These are phyloP conservation scores for Chymomyza procnemis DNA, from an alignment of 2,888 invertebrate species.

Conservation along the genomic window DNA sequence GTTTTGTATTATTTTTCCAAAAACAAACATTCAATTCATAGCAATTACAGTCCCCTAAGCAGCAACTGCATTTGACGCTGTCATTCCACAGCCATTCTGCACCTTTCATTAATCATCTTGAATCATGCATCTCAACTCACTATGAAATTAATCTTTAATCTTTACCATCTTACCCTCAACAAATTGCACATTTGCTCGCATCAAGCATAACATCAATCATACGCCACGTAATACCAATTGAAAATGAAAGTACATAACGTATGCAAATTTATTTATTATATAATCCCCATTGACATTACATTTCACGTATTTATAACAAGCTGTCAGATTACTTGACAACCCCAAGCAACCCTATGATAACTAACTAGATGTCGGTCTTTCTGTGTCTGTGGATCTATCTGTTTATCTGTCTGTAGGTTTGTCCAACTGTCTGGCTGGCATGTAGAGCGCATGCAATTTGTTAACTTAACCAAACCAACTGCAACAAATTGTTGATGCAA, in stretches of 20 bases:
- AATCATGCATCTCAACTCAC: background rate
- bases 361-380: too few species aligned
- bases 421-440: conserved; percentile 6
- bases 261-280: conserved; percentile 30
- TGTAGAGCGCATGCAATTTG: conserved; percentile 10
- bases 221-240: conserved; percentile 30
- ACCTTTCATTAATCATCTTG: background rate
- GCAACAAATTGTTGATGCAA: conserved; percentile 19
- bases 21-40: too few species aligned
- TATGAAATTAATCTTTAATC: background rate
- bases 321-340: conserved; percentile 10
- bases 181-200: background rate
- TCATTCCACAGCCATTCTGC: background rate
- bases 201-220: conserved; percentile 25
- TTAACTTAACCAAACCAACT: conserved; percentile 15
- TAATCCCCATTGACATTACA: conserved; percentile 25
- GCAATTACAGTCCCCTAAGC: too few species aligned
- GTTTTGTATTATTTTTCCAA: too few species aligned
- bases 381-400: too few species aligned
- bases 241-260: conserved; percentile 17
- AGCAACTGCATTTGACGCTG: background rate
- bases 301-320: conserved; percentile 12
- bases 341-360: background rate
- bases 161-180: background rate
- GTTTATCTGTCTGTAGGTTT: too few species aligned